Evolutionary conservation across 2,797 vertebrate genomes (phyloP).

Genomic region (Trichosurus vulpecula): DNA sequence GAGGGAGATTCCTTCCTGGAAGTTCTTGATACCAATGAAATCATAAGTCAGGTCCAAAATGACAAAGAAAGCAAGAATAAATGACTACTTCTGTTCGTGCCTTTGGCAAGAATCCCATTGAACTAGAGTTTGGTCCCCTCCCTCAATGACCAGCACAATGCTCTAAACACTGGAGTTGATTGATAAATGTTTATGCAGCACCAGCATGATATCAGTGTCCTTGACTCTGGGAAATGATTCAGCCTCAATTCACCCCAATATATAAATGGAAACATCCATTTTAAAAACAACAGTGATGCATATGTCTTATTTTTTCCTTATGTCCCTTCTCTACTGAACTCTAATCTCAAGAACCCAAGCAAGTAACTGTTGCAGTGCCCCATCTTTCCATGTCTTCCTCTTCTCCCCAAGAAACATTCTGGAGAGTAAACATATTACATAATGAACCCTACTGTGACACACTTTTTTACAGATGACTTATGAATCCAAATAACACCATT

Average conservation of each 20-base stretch:
- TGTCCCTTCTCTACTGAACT: neutral
- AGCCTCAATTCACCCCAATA: neutral
- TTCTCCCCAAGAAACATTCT: neutral
- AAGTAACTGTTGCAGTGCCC: neutral
- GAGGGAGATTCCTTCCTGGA: neutral
- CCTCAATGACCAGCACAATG: neutral
- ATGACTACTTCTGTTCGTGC: neutral
- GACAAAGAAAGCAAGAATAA: neutral
- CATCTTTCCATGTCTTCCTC: neutral
- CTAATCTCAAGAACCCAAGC: neutral
- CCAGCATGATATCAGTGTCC: neutral
- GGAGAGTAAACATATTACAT: neutral
- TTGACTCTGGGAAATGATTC: neutral
- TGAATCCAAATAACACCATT: neutral
- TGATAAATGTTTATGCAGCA: neutral
- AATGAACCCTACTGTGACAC: neutral
- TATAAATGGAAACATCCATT: neutral
- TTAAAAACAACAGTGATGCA: neutral
- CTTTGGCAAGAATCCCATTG: neutral
- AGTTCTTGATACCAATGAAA: neutral
- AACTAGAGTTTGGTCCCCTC: neutral
- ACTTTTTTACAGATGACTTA: neutral
- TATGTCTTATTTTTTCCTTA: neutral
- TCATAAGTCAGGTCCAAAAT: neutral
- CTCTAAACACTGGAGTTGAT: neutral